phyloP scores from a whole-genome alignment of 2,888 invertebrate genomes.

The Heliconius ethilla region DNA sequence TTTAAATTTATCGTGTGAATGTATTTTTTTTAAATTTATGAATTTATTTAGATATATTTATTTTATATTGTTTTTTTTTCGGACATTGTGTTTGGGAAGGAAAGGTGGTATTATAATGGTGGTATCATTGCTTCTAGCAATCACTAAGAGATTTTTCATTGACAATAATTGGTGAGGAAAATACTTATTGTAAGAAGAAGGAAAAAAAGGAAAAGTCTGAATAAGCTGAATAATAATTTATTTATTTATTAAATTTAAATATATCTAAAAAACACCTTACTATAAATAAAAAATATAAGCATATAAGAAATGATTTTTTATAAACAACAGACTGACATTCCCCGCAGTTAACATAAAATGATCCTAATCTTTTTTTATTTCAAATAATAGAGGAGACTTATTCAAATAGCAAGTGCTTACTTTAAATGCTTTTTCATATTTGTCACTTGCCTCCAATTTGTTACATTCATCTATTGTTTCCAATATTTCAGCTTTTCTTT shows the following conservation, averaged over 20 bases:
- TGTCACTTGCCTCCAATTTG: neutral
- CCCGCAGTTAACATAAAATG: neutral
- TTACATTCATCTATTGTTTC: conserved; percentile 6
- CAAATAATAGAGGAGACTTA: neutral
- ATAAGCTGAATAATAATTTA: neutral
- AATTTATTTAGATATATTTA: neutral
- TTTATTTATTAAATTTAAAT: neutral
- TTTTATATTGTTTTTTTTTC: neutral
- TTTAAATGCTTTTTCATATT: neutral
- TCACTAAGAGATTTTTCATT: neutral
- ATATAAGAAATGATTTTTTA: no score
- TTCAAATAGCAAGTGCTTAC: neutral
- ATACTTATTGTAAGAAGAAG: neutral
- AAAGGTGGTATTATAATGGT: no score
- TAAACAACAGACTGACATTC: neutral
- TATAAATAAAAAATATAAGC: neutral
- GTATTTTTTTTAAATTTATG: neutral
- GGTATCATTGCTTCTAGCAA: no score
- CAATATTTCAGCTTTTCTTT: neutral
- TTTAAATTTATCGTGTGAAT: neutral
- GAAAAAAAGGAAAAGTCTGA: neutral
- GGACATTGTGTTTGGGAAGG: no score
- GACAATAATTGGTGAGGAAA: neutral
- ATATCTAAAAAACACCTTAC: neutral
- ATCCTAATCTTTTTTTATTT: neutral